A percentile compares a stretch with the other conserved stretches of the same genome.
phyloP scores from a whole-genome alignment of 1,140 invertebrate species.

The Dolichoris vasculosae region DNA sequence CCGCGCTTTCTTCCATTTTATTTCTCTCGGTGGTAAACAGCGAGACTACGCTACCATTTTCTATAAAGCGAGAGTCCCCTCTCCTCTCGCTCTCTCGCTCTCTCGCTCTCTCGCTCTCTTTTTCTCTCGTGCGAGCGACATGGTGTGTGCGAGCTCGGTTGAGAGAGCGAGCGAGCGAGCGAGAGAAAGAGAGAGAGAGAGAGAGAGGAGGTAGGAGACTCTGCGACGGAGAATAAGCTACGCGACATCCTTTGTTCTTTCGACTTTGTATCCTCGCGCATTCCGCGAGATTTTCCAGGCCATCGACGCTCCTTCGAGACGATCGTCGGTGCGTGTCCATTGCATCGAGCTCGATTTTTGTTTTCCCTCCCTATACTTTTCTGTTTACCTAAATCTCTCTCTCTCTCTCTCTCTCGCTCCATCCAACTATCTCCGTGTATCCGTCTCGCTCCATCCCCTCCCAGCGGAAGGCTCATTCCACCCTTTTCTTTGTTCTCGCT shows the following conservation, averaged over 20 bases:
- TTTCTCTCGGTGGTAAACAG: not conserved
- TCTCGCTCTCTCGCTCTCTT: not conserved
- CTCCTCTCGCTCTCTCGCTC: slow-evolving; percentile 34
- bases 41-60: slow-evolving; percentile 19
- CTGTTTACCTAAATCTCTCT: slow-evolving; percentile 12
- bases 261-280: not conserved
- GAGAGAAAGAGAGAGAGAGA: not conserved
- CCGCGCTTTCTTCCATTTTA: not conserved
- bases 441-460: slow-evolving; percentile 44
- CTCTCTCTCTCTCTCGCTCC: not conserved
- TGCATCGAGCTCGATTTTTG: not conserved
- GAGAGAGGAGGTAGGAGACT: not conserved
- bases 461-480: slow-evolving; percentile 57
- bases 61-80: slow-evolving; percentile 14
- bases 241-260: slow-evolving; percentile 35
- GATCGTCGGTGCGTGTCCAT: not conserved
- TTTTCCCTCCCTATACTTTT: not conserved
- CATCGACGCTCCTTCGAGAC: too few relatives aligned
- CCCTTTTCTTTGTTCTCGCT: slow-evolving; percentile 63
- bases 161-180: not conserved
- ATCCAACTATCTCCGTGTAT: not conserved
- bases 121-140: too few relatives aligned
- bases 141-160: not conserved
- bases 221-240: not conserved
- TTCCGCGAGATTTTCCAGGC: not conserved